Evolutionary conservation across 2,113 vertebrate species (phyloP), one percentile per base, ranked within the genome.

Genomic region (Centropus bengalensis): DNA sequence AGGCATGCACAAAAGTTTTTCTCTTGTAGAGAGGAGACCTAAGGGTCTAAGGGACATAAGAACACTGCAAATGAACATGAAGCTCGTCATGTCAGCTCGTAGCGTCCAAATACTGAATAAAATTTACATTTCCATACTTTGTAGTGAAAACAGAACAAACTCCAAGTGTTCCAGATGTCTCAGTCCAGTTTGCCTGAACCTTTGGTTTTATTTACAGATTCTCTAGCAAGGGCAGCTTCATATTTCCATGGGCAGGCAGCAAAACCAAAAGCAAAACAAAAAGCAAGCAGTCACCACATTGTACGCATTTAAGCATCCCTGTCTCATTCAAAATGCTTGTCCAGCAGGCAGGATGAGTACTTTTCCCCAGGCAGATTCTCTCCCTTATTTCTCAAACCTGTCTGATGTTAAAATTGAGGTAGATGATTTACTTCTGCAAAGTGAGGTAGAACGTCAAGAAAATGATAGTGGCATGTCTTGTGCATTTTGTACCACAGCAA

Each of bases 21-120:
- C 98, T 99, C 98, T 99, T 98, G 97, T 96, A 99, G 98, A 99
- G 98, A 98, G 93, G 97, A 98, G 98, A 98, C 98, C 98, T 98
- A 98, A 98, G 96, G 98, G 98, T 97, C 98, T 98, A 93, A 94
- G 28, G 22, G 97, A 98, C 93, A 38, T 60, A 96, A 77, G 96
- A 98, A 97, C 96, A 97, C 95, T 97, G 97, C 83, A 92, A 97
- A 79, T 93, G 91, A 97, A 80, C 63, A 60, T 88, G 92, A 82
- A 91, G 84, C 8, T 52, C 42, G 86, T 91, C 95, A 76, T 7
- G 5, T 82, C 79, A 76, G 93, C 94, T 75, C 75, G 83, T 77
- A 94, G 93, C 79, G 88, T 95, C 91, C n/a, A 95, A 98, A 98
- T 96, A 98, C 98, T 98, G 97, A 97, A 93, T 80, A 38, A 77